Evolutionary conservation across 2,113 vertebrate species (phyloP).

Genomic region (Leucopsar rothschildi): DNA sequence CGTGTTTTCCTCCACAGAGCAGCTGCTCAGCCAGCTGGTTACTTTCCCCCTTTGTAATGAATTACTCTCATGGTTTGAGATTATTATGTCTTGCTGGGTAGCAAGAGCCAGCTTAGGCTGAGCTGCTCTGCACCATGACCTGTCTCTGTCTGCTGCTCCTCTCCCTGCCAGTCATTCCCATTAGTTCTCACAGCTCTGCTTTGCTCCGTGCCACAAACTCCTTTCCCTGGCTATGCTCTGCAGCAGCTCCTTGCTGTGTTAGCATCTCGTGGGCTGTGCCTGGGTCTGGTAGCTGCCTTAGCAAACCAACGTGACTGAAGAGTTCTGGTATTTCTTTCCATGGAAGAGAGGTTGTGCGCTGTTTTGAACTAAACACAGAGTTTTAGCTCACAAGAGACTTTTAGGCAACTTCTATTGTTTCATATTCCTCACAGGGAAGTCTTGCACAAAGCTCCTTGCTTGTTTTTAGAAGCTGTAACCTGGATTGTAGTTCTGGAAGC

Average conservation of each 20-base stretch:
- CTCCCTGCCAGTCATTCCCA: neutral
- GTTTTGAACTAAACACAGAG: neutral
- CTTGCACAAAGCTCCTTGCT: slow-evolving; percentile 6
- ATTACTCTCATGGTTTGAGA: neutral
- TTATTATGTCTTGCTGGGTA: neutral
- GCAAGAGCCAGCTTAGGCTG: neutral
- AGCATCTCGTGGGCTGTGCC: neutral
- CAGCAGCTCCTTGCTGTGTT: neutral
- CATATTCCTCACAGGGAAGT: neutral
- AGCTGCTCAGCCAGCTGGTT: slow-evolving; percentile 27
- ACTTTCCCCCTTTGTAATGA: neutral
- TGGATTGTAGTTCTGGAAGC: slow-evolving; percentile 35
- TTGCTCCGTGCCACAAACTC: neutral
- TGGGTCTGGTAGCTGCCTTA: neutral
- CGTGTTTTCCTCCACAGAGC: neutral
- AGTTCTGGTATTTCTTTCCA: neutral
- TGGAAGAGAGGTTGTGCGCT: neutral
- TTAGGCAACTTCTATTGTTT: slow-evolving; percentile 24
- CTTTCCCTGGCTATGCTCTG: neutral
- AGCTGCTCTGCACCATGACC: neutral
- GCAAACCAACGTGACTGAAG: neutral
- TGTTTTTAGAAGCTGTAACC: slow-evolving; percentile 23
- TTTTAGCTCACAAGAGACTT: neutral
- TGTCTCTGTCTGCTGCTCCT: neutral
- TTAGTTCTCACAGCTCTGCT: neutral